Base-by-base conservation (phyloP, 1,140 invertebrate genomes). In the Spodoptera litura region DNA sequence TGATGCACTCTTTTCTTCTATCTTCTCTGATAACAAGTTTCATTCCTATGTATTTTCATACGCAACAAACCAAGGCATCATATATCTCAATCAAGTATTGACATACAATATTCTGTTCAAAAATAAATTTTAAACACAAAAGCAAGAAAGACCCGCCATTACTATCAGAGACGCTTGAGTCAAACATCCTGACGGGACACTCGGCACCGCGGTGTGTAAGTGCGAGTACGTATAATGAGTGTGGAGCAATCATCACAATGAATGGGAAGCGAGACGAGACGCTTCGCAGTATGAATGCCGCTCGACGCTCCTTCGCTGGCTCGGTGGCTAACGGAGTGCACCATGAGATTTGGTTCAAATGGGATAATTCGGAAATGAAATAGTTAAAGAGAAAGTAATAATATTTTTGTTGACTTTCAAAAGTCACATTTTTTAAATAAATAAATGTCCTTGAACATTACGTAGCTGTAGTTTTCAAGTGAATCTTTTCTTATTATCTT, bases 231-330 rank as follows among this genome's bases (percentile, higher is more conserved):
- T 44, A 88, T 91, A 92, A 91, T 89, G 88, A 90, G 88, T 87
- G 88, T 83, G 83, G 84, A 89, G 88, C 90, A 93, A 93, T 93
- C 89, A 91, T 89, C 90, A 91, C 91, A 93, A 93, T 93, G 91
- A 93, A 93, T 93, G 84, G 90, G 84, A 81, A 79, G 85, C 81
- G 82, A 81, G 80, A 79, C 73, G 80, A 81, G 81, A 83, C 81
- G 85, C 85, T 75, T 83, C 86, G 78, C 80, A 56, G 61, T 83
- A 85, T 92, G 88, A 90, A 91, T 89, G 83, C 86, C 75, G 82
- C 83, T 84, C 88, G 83, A 84, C 75, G 82, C 83, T 84, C 88
- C 87, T 90, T 86, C 74, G 74, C 62, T 31, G 74, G 31, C 52
- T 66, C 74, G 70, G 10, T 38, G 61, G 58, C 49, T 68, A 4